Conservation (phyloP, 1,140 invertebrate species). For the Saccostrea echinata region DNA sequence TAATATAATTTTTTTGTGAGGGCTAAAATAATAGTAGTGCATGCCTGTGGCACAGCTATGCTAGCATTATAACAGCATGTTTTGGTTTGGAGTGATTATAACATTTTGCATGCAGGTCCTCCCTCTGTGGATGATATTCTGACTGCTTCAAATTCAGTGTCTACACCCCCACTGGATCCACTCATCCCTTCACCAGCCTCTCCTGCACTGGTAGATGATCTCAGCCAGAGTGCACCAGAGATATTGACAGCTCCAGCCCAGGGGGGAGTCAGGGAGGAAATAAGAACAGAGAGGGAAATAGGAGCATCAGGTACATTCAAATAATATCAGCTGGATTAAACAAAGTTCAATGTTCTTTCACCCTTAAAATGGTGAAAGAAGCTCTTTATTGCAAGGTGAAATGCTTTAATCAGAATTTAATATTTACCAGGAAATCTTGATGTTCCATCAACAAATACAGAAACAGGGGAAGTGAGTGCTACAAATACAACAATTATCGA, state of each 20-base stretch:
- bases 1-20: too few species aligned
- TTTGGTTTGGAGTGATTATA: neutral
- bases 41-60: too few species aligned
- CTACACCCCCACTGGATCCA: conserved; percentile 59
- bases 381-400: too few species aligned
- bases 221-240: neutral
- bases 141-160: conserved; percentile 57
- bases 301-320: conserved; percentile 19
- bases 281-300: neutral
- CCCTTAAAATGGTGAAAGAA: too few species aligned
- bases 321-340: too few species aligned
- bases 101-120: conserved; percentile 10
- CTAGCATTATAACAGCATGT: neutral
- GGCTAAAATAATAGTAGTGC: too few species aligned
- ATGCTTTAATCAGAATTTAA: neutral
- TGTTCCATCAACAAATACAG: conserved; percentile 17
- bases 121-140: conserved; percentile 68
- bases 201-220: neutral
- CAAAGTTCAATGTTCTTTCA: too few species aligned
- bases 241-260: conserved; percentile 14
- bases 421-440: conserved; percentile 31
- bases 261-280: conserved; percentile 26
- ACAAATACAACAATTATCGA: conserved; percentile 13
- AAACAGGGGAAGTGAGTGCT: conserved; percentile 40
- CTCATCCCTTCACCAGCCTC: neutral